A percentile compares a stretch with the other conserved stretches of the same genome.
Conservation (phyloP, 2,113 vertebrate species). For the Platichthys stellatus region DNA sequence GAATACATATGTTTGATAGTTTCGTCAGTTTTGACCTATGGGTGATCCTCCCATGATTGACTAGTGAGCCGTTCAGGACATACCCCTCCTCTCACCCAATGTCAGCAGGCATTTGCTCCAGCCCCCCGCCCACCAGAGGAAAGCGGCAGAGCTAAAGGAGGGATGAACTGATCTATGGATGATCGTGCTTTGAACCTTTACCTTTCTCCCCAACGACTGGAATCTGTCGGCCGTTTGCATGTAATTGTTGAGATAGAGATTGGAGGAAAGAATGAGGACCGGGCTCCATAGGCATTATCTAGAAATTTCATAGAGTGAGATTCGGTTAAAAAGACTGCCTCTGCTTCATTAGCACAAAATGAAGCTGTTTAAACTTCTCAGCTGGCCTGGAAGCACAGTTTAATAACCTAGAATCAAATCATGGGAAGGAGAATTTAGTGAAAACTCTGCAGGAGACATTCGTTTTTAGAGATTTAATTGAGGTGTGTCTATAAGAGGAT, state of each 20-base stretch:
- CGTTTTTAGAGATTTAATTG: slow-evolving; percentile 15
- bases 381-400: slow-evolving; percentile 64
- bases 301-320: slow-evolving; percentile 51
- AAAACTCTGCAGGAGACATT: slow-evolving; percentile 51
- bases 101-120: neutral
- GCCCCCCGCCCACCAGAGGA: neutral
- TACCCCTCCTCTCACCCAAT: neutral
- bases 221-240: slow-evolving; percentile 62
- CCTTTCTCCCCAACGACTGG: slow-evolving; percentile 13
- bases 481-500: too few species aligned
- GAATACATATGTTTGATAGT: too few species aligned
- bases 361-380: slow-evolving; percentile 60
- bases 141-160: neutral
- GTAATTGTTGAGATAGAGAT: slow-evolving; percentile 57
- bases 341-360: slow-evolving; percentile 68
- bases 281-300: slow-evolving; percentile 27
- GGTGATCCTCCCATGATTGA: too few species aligned
- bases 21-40: too few species aligned
- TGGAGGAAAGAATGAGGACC: slow-evolving; percentile 32
- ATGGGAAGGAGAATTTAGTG: slow-evolving; percentile 36
- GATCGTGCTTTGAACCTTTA: slow-evolving; percentile 27
- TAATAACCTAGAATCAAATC: slow-evolving; percentile 71
- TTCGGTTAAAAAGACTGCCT: slow-evolving; percentile 63
- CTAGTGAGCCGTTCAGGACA: neutral
- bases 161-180: slow-evolving; percentile 1